Percentiles rank a stretch among this genome's conserved stretches.
Conservation (phyloP, 1,140 invertebrate species). For the Calliphora vicina region DNA sequence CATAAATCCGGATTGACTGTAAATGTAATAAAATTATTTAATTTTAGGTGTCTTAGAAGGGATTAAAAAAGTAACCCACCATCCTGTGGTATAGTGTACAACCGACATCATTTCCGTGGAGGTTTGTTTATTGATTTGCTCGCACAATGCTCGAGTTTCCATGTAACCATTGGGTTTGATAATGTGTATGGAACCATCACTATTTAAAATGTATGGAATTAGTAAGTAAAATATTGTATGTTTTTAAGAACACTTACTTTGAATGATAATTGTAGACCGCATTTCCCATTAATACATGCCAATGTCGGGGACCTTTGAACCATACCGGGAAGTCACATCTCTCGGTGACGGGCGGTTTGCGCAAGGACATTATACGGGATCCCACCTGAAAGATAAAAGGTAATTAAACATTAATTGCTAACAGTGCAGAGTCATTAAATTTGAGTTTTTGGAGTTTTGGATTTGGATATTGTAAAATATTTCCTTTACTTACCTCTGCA, state of each 20-base stretch:
- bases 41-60: neutral
- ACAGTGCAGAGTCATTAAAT: neutral
- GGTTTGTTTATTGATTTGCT: slow-evolving; percentile 63
- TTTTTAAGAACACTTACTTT: slow-evolving; percentile 53
- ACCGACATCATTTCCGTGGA: slow-evolving; percentile 63
- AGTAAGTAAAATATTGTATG: neutral
- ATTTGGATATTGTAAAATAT: neutral
- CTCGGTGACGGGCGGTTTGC: slow-evolving; percentile 60
- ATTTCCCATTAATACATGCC: slow-evolving; percentile 63
- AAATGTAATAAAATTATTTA: slow-evolving; percentile 43
- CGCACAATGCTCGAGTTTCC: slow-evolving; percentile 63
- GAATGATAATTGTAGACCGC: slow-evolving; percentile 62
- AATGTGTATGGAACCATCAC: slow-evolving; percentile 63
- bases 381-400: slow-evolving; percentile 52
- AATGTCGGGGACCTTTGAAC: slow-evolving; percentile 62
- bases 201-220: slow-evolving; percentile 39
- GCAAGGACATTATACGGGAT: slow-evolving; percentile 61
- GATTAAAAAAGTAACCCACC: slow-evolving; percentile 64
- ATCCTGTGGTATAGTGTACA: slow-evolving; percentile 70
- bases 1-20: slow-evolving; percentile 84
- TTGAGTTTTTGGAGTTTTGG: neutral
- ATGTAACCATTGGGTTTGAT: slow-evolving; percentile 62
- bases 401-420: neutral
- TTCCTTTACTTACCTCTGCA: slow-evolving; percentile 65
- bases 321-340: slow-evolving; percentile 62